Evolutionary conservation across 1,140 invertebrate species (phyloP), one percentile per base, ranked within the genome.

Genomic region (Hycleus phaleratus): DNA sequence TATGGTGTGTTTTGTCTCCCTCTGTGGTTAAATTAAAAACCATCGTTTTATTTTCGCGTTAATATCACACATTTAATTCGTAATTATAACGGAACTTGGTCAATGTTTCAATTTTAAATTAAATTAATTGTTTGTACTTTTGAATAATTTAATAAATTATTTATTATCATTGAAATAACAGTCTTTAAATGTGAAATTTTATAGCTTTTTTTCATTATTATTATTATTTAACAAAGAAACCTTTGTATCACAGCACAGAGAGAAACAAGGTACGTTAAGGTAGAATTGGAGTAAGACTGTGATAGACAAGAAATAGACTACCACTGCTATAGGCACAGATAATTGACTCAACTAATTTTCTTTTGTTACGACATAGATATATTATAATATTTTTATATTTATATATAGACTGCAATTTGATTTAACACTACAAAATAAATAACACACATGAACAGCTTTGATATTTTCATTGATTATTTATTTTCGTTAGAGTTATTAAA

Each of bases 311-410:
- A 70, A 58, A 71, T 63, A 69, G 66, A 68, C 67, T 71, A 72
- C 66, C 68, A 72, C 66, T 62, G 68, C 71, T 73, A 73, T 68
- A 73, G 71, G 71, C 71, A 73, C 71, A 72, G 70, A 68, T 73
- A 73, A 73, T 73, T 73, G 71, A 73, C 71, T 73, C 70, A 73
- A 73, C 71, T 72, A 73, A 72, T 71, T 68, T 42, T 42, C 9
- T 42, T 65, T 70, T 67, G 60, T 71, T 71, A 73, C 70, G 70
- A 73, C 70, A 73, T 69, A 42, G 9, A 42, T 42, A 62, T 73
- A 71, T 68, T 69, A 65, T 18, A 18, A 18, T 18, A 18, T 18
- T 18, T 18, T 18, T 18, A 18, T 18, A 18, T 18, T 18, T 18
- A 18, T 18, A 18, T 69, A 64, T 57, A 64, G 42, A 63, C 66